Percentiles rank a stretch among this genome's conserved stretches.
These are phyloP conservation scores for Xiphophorus birchmanni DNA, from an alignment of 2,797 vertebrate species.

Conservation along the genomic window DNA sequence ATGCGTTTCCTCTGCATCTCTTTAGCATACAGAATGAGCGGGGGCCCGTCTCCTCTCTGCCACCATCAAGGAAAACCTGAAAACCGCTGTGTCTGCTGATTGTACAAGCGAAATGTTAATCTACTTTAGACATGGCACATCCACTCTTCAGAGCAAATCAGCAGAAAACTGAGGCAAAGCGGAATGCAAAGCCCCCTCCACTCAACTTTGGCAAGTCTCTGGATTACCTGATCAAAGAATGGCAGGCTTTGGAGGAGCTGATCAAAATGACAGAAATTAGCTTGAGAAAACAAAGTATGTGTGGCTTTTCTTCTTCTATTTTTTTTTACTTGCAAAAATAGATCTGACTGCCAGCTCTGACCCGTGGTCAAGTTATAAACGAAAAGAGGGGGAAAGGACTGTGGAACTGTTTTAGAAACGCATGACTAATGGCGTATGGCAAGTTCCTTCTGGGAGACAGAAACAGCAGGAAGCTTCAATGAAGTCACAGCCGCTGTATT, in stretches of 20 bases:
- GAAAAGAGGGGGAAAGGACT: constrained; percentile 39
- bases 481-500: constrained; percentile 60
- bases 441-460: constrained; percentile 64
- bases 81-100: constrained; percentile 74
- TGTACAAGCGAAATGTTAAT: constrained; percentile 77
- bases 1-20: constrained; percentile 53
- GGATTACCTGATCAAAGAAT: constrained; percentile 80
- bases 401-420: constrained; percentile 60
- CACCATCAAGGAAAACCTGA: constrained; percentile 51
- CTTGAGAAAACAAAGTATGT: constrained; percentile 69
- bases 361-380: constrained; percentile 54
- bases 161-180: constrained; percentile 69
- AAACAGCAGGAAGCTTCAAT: constrained; percentile 63
- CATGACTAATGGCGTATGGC: constrained; percentile 70
- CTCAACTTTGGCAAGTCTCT: constrained; percentile 65
- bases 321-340: constrained; percentile 59
- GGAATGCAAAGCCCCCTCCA: constrained; percentile 53
- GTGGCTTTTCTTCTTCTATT: constrained; percentile 49
- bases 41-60: constrained; percentile 21
- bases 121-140: constrained; percentile 77
- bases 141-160: constrained; percentile 73
- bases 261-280: constrained; percentile 72
- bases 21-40: constrained; percentile 66
- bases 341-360: constrained; percentile 59
- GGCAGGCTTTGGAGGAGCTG: constrained; percentile 65